A percentile compares a stretch with the other conserved stretches of the same genome.
Conservation (phyloP, 2,888 invertebrate genomes). For the Synergus itoensis region DNA sequence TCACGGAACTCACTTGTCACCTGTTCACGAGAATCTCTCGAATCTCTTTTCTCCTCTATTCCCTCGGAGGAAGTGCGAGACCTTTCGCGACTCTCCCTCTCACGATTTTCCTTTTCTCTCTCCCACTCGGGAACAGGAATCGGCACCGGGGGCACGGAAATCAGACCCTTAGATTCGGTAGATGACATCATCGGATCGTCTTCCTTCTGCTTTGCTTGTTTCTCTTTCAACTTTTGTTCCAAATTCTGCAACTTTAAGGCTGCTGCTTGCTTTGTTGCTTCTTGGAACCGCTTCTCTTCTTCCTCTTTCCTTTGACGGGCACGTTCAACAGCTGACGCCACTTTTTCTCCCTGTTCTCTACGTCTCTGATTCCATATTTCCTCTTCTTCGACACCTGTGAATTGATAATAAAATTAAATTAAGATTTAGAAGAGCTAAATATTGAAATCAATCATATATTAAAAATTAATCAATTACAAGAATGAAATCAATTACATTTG, state of each 20-base stretch:
- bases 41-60: conserved; percentile 55
- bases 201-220: conserved; percentile 79
- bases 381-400: conserved; percentile 80
- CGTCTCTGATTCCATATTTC: conserved; percentile 87
- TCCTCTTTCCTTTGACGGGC: conserved; percentile 93
- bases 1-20: conserved; percentile 64
- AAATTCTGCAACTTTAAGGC: conserved; percentile 85
- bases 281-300: conserved; percentile 89
- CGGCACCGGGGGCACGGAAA: conserved; percentile 77
- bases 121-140: conserved; percentile 81
- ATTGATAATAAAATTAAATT: background rate
- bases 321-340: conserved; percentile 89
- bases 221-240: conserved; percentile 84
- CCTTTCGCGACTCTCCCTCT: conserved; percentile 76
- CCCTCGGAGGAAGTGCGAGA: conserved; percentile 70
- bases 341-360: conserved; percentile 84
- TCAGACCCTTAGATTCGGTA: conserved; percentile 78
- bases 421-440: too few relatives aligned
- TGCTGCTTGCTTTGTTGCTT: conserved; percentile 81
- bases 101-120: conserved; percentile 77
- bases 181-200: conserved; percentile 65
- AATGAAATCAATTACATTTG: too few relatives aligned
- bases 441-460: too few relatives aligned
- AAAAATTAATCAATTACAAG: too few relatives aligned
- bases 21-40: conserved; percentile 55